These are phyloP conservation scores for Lycocerus yunnanus DNA, from an alignment of 2,888 invertebrate genomes.

Conservation along the genomic window DNA sequence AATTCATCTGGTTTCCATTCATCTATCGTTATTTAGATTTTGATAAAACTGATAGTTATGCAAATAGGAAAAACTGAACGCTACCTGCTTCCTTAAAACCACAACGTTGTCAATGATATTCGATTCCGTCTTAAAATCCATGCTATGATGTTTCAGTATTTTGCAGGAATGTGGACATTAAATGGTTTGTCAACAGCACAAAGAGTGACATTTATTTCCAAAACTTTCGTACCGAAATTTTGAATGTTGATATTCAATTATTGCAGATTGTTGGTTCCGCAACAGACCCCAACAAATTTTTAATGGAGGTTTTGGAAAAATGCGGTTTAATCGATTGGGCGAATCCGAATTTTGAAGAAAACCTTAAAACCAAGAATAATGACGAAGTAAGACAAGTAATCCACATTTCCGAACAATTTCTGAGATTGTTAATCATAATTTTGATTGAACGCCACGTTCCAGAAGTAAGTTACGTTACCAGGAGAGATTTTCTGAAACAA, in stretches of 20 bases:
- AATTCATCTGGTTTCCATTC: slow-evolving; percentile 87
- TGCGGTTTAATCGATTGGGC: slow-evolving; percentile 88
- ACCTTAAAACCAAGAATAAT: slow-evolving; percentile 69
- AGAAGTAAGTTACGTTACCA: slow-evolving; percentile 77
- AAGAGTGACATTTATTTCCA: too few species aligned
- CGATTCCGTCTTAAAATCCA: slow-evolving; percentile 86
- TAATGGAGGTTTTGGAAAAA: slow-evolving; percentile 91
- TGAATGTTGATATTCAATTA: slow-evolving; percentile 87
- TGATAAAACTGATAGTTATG: slow-evolving; percentile 84
- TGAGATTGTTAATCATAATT: slow-evolving; percentile 83
- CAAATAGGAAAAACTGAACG: slow-evolving; percentile 72
- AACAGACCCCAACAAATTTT: slow-evolving; percentile 88
- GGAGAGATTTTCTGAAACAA: slow-evolving; percentile 84
- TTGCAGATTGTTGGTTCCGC: slow-evolving; percentile 87
- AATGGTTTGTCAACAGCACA: slow-evolving; percentile 95
- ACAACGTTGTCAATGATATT: too few species aligned
- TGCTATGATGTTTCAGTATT: slow-evolving; percentile 86
- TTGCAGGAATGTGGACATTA: slow-evolving; percentile 97
- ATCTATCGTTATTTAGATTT: slow-evolving; percentile 90
- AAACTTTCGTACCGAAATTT: slow-evolving; percentile 95
- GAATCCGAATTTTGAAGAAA: slow-evolving; percentile 67
- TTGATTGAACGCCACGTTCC: slow-evolving; percentile 72
- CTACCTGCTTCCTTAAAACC: slow-evolving; percentile 71
- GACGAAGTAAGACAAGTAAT: slow-evolving; percentile 84
- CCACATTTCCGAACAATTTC: slow-evolving; percentile 89